A percentile compares a stretch with the other conserved stretches of the same genome.
These are phyloP conservation scores for Chesias legatella DNA, from an alignment of 2,888 invertebrate genomes.

Conservation along the genomic window DNA sequence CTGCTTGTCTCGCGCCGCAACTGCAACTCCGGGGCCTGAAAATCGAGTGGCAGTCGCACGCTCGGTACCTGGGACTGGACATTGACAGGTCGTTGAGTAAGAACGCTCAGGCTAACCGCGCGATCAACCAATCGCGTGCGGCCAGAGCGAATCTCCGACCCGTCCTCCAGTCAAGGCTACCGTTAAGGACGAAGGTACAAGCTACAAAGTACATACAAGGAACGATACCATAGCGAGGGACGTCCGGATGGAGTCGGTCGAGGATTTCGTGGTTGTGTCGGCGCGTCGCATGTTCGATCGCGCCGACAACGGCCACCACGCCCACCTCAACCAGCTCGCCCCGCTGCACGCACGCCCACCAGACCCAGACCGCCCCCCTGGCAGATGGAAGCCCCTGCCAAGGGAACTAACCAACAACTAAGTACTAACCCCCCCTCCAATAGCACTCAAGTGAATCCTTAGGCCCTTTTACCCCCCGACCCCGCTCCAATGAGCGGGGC, in stretches of 20 bases:
- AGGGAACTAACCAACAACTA: too few species aligned
- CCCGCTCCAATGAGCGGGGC: too few species aligned
- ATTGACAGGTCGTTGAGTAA: constrained; percentile 21
- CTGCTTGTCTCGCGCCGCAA: not conserved
- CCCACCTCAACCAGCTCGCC: constrained; percentile 1
- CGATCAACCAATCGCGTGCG: constrained; percentile 1
- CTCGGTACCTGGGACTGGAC: constrained; percentile 25
- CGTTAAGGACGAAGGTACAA: constrained; percentile 19
- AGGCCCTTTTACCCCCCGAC: too few species aligned
- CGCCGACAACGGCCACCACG: constrained; percentile 1
- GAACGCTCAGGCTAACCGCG: constrained; percentile 13
- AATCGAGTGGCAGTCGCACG: not conserved
- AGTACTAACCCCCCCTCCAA: too few species aligned
- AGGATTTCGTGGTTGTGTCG: not conserved
- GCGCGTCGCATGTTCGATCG: not conserved
- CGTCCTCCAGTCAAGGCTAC: constrained; percentile 20
- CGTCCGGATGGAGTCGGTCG: constrained; percentile 3
- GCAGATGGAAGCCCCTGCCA: not conserved
- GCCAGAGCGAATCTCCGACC: constrained; percentile 17
- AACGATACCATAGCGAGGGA: constrained; percentile 6
- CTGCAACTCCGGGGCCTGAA: not conserved
- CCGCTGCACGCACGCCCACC: constrained; percentile 2
- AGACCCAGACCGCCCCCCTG: not conserved
- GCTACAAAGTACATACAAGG: constrained; percentile 9
- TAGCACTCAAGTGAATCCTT: too few species aligned